Evolutionary conservation across 2,888 invertebrate genomes (phyloP).

Genomic region (Branchipolynoe longqiensis): DNA sequence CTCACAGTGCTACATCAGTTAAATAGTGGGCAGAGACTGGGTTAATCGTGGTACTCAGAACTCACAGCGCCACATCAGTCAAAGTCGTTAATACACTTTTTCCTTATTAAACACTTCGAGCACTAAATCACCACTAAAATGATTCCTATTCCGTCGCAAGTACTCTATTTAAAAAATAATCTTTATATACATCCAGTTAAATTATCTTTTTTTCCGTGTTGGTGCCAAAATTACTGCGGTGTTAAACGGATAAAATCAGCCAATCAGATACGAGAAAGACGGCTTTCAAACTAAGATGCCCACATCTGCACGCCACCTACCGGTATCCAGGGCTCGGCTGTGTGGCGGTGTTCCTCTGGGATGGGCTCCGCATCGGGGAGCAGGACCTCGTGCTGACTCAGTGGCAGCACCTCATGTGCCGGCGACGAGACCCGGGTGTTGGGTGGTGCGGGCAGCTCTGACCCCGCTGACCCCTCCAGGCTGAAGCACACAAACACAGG

Average conservation of each 20-base stretch:
- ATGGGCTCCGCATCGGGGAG: constrained; percentile 79
- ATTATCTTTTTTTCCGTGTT: no score
- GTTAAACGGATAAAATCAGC: not conserved
- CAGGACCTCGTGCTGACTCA: constrained; percentile 60
- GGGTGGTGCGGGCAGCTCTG: constrained; percentile 63
- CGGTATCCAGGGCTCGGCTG: constrained; percentile 78
- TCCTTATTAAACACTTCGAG: no score
- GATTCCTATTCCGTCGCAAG: no score
- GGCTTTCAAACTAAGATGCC: not conserved
- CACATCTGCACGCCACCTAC: constrained; percentile 68
- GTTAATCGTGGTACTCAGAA: no score
- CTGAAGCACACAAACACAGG: not conserved
- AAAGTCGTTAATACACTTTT: no score
- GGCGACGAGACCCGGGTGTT: constrained; percentile 65
- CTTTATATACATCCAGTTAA: no score
- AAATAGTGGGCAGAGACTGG: no score
- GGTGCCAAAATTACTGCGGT: no score
- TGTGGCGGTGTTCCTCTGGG: constrained; percentile 72
- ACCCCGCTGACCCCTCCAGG: not conserved
- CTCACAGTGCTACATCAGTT: no score
- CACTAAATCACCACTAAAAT: no score
- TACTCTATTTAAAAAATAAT: no score
- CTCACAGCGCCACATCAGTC: no score
- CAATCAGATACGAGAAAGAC: not conserved
- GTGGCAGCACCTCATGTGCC: constrained; percentile 5